Evolutionary conservation across 1,140 invertebrate genomes (phyloP).

Genomic region (Sycophila sp.): DNA sequence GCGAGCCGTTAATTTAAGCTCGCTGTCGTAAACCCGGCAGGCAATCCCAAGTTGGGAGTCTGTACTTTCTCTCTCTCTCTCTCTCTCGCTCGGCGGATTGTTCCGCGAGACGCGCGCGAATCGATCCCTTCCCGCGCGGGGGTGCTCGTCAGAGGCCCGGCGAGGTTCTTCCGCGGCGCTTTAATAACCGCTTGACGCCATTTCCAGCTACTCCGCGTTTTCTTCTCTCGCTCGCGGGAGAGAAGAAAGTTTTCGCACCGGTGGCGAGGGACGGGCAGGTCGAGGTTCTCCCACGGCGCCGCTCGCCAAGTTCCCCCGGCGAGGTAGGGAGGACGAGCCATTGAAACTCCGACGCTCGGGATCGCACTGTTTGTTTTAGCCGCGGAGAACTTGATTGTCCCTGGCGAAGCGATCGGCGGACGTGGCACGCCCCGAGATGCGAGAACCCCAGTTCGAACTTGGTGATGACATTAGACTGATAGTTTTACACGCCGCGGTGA

Average conservation of each 20-base stretch:
- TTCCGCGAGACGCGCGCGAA: neutral
- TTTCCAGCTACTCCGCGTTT: neutral
- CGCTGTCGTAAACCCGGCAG: constrained; percentile 11
- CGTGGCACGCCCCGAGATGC: neutral
- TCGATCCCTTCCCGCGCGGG: neutral
- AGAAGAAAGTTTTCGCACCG: neutral
- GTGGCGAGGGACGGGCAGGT: too few species aligned
- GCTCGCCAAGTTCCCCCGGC: neutral
- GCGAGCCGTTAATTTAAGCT: constrained; percentile 32
- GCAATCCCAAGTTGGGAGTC: constrained; percentile 12
- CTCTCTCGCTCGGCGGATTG: neutral
- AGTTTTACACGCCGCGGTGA: neutral
- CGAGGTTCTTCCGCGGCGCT: too few species aligned
- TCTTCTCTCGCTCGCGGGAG: neutral
- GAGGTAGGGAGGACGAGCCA: neutral
- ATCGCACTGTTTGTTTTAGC: constrained; percentile 5
- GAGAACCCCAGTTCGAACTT: constrained; percentile 11
- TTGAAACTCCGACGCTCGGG: neutral
- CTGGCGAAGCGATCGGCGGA: neutral
- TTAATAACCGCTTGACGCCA: constrained; percentile 9
- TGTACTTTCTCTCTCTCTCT: too few species aligned
- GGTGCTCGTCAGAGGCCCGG: neutral
- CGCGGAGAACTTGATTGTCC: constrained; percentile 1
- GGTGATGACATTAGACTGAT: neutral
- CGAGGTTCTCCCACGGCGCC: too few species aligned